Base-by-base conservation (phyloP, 2,797 vertebrate species). In the Brotula barbata region DNA sequence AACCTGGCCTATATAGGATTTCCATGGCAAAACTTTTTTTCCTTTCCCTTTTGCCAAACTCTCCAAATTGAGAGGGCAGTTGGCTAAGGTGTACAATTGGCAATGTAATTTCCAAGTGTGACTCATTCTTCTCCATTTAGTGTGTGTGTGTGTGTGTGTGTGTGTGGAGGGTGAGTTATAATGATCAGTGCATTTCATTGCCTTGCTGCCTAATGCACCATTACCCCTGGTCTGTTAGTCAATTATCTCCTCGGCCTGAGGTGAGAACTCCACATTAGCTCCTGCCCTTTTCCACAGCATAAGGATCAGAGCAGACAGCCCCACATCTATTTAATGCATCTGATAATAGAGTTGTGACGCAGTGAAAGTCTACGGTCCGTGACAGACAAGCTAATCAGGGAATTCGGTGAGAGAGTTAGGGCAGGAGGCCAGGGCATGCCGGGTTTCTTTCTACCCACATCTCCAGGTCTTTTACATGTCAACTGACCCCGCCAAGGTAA, bases 211-310 rank as follows among this genome's bases (percentile, higher is more conserved):
- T 84, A 85, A 88, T 86, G 84, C 63, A 25, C 78, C 86, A 85
- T 88, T 89, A 88, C 77, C 77, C 73, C 23, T 6, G 75, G 80
- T 72, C 83, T 54, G 39, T 78, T 71, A 79, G 83, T 86, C 86
- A 88, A 89, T 89, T 88, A 89, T 87, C 80, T 84, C 73, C 67
- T 67, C 68, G 59, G 84, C 88, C 88, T 79, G 84, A 89, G 87
- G 86, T 88, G 85, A 87, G 87, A 82, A 81, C 83, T 78, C 78
- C 84, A 78, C 81, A 88, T 89, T 88, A 87, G 84, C 79, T 86
- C 79, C 73, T 83, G 84, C 81, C 72, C 84, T 75, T 73, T 60
- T 83, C 75, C 64, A 47, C 81, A 86, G 77, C 59, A 73, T 77
- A 41, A 59, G 66, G 63, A 81, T 72, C 64, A 59, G 71, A 77